Conservation (phyloP, 2,113 vertebrate genomes). For the Centrocercus urophasianus region DNA sequence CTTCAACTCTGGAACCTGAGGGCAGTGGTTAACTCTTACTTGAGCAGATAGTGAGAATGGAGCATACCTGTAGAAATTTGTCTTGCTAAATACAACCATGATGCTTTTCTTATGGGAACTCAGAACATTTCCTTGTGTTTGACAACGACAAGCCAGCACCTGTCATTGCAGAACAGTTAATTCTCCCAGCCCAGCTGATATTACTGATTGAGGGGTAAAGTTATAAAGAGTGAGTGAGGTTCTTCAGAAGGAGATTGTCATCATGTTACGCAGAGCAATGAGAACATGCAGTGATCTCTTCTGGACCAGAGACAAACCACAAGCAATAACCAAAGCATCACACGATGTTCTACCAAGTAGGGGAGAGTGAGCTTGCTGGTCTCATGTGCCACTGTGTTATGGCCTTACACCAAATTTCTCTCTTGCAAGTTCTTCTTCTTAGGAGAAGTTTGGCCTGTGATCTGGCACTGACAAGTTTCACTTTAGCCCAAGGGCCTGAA, state of each 20-base stretch:
- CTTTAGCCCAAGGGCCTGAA: not conserved
- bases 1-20: not conserved
- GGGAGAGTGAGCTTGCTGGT: not conserved
- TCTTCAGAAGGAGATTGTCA: conserved; percentile 4
- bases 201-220: not conserved
- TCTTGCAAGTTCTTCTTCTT: not conserved
- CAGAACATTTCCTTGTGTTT: not conserved
- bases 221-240: not conserved
- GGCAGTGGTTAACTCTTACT: not conserved
- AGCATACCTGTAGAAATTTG: not conserved
- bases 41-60: not conserved
- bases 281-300: not conserved
- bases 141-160: not conserved
- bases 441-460: not conserved
- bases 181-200: not conserved
- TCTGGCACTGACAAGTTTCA: not conserved
- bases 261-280: not conserved
- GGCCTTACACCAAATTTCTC: conserved; percentile 13
- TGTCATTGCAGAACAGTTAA: not conserved
- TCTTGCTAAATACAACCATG: not conserved
- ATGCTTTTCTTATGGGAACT: not conserved
- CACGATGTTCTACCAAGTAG: not conserved
- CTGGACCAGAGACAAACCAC: conserved; percentile 27
- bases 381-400: not conserved
- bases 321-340: not conserved